Base-by-base conservation (phyloP, 1,140 invertebrate species). In the Lucilia sericata region DNA sequence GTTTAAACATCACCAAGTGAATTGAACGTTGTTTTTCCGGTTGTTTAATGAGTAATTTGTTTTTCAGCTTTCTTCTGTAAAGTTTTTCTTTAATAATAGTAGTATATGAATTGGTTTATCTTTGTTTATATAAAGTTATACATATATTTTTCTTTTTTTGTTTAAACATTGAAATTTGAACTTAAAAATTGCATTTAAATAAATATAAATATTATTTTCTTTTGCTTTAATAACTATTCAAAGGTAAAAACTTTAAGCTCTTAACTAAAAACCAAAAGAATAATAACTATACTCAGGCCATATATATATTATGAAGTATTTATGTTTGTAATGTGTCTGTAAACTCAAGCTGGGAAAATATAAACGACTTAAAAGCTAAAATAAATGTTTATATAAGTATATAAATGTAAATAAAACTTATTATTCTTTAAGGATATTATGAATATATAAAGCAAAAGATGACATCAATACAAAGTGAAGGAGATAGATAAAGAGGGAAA, bases 1-100 rank as follows among this genome's bases (percentile, higher is more conserved):
- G 17, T 74, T 70, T 82, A 19, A 80, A 49, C 76, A 80, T 49
- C 76, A 78, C 75, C 75, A 47, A 78, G 75, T 78, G 75, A 78
- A 80, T 80, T 80, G 76, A 80, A 80, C 76, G 76, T 80, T 80
- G 76, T 80, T 80, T 5, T 80, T 49, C n/a, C 9, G 0, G 7
- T 21, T 80, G 34, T 49, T 49, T 49, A 51, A 82, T 74, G 65
- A 82, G 51, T 65, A 70, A 70, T 70, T 70, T 70, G 19, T 70
- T 70, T 25, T 25, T 21, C n/a, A 25, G 65, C 10, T 70, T 70
- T 10, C 65, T 70, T 70, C 55, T 4, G 21, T 19, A 82, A 47
- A 84, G 42, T 74, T 84, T 65, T 70, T 65, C 42, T 74, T 81
- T 25, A 65, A 42, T 81, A 42, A 74, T 55, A 55, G 51, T 55